A percentile compares a stretch with the other conserved stretches of the same genome.
phyloP scores from a whole-genome alignment of 2,113 vertebrate species.

The Argyrosomus japonicus region DNA sequence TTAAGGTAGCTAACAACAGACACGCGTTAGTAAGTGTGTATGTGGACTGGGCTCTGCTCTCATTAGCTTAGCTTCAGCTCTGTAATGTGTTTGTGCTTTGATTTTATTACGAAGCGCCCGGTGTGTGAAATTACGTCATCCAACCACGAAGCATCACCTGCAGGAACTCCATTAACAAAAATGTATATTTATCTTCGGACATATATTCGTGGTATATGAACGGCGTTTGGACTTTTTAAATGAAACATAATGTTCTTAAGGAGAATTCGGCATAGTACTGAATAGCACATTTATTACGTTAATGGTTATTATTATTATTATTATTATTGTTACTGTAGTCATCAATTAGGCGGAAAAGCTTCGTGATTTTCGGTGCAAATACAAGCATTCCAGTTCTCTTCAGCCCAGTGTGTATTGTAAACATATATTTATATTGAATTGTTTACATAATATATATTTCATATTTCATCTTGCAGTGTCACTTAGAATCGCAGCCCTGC shows the following conservation, averaged over 20 bases:
- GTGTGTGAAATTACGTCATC: not conserved
- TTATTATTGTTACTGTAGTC: not conserved
- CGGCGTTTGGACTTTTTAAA: no score
- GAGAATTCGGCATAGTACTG: not conserved
- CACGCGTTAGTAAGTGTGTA: not conserved
- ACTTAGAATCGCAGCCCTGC: slow-evolving; percentile 72
- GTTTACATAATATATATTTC: fast-evolving
- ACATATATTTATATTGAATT: no score
- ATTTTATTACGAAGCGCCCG: not conserved
- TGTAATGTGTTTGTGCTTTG: not conserved
- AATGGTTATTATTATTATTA: no score
- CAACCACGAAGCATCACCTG: not conserved
- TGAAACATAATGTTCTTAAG: not conserved
- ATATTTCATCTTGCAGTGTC: slow-evolving; percentile 7
- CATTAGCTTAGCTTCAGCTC: not conserved
- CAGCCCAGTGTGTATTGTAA: not conserved
- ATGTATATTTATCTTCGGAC: no score
- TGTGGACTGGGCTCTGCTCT: not conserved
- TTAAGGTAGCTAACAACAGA: not conserved
- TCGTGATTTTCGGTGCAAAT: no score
- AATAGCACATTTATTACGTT: not conserved
- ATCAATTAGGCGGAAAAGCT: not conserved
- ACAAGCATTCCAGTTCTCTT: not conserved
- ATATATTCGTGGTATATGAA: not conserved
- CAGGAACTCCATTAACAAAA: not conserved